A percentile compares a stretch with the other conserved stretches of the same genome.
phyloP scores from a whole-genome alignment of 64 coral and sea anemone genomes.

The Catalaphyllia jardinei region DNA sequence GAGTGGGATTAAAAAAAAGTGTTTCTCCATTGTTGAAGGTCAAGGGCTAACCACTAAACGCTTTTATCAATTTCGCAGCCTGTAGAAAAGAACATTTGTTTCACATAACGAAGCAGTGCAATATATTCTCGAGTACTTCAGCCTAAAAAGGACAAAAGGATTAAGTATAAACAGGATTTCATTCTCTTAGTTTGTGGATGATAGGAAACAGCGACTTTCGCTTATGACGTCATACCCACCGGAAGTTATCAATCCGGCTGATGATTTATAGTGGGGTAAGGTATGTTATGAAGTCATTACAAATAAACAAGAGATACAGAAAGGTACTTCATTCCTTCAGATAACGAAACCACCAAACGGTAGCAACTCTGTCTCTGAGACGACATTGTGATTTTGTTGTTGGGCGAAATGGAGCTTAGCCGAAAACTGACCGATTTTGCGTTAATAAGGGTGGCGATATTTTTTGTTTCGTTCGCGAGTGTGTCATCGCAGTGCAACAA shows the following conservation, averaged over 20 bases:
- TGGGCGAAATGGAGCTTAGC: neutral
- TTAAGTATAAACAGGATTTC: neutral
- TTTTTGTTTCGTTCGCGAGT: neutral
- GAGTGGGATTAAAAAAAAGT: neutral
- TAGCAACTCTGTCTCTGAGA: neutral
- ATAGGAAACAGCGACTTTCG: neutral
- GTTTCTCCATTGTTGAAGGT: slow-evolving; percentile 3
- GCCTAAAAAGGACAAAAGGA: neutral
- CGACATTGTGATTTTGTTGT: neutral
- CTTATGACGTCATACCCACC: slow-evolving; percentile 34
- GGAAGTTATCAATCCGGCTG: neutral
- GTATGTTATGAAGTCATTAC: neutral
- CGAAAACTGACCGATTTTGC: neutral
- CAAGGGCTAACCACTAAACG: neutral
- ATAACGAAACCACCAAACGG: neutral
- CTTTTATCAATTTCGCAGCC: neutral
- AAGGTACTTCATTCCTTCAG: neutral
- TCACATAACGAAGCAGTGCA: neutral
- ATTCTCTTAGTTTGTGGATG: neutral
- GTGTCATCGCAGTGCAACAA: slow-evolving; percentile 8
- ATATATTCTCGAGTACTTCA: too few species aligned
- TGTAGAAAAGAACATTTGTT: neutral
- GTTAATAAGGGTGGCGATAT: neutral
- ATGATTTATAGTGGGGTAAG: neutral
- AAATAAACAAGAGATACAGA: neutral